Base-by-base conservation (phyloP, 2,797 vertebrate species). In the Myotis myotis region DNA sequence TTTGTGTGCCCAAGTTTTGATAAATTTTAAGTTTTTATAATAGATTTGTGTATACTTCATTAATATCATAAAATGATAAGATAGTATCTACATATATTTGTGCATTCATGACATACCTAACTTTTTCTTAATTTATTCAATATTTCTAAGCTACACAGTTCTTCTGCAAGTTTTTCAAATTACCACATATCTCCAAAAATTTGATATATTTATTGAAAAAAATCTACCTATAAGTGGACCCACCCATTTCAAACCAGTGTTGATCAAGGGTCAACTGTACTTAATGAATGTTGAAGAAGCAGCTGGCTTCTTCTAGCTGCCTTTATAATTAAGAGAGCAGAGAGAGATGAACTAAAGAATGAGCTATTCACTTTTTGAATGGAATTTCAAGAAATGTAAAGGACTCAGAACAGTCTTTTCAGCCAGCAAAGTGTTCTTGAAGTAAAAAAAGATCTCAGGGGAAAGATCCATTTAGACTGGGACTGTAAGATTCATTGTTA, bases 381-480 rank as follows among this genome's bases (percentile, higher is more conserved):
- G 25, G 28, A 76, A 93, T 82, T 82, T 91, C 49, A 81, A 76
- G 30, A 89, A 87, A 93, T 57, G 28, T 47, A 81, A 75, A 85
- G 33, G n/a, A n/a, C 38, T 85, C 51, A 91, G n/a, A 85, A 76
- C 25, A 75, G 20, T 64, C 11, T 86, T 95, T 28, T 72, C 20
- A 19, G 33, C 12, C 79, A 91, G 28, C 9, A 74, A 70, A 88
- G 30, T 66, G 23, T 47, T 85, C 57, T 89, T 62, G 82, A 90
- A 95, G 25, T 83, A 93, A 80, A 57, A 89, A 87, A 89, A 47
- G 8, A 47, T 57, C 49, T 75, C 72, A 83, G 28, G 23, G 16
- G 36, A 92, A 85, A 89, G 70, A 92, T 25, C 30, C 68, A 88
- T 62, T 66, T 85, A 70, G 38, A 75, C 23, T 30, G 62, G 74